Evolutionary conservation across 2,888 invertebrate genomes (phyloP).

Genomic region (Sesamia inferens): DNA sequence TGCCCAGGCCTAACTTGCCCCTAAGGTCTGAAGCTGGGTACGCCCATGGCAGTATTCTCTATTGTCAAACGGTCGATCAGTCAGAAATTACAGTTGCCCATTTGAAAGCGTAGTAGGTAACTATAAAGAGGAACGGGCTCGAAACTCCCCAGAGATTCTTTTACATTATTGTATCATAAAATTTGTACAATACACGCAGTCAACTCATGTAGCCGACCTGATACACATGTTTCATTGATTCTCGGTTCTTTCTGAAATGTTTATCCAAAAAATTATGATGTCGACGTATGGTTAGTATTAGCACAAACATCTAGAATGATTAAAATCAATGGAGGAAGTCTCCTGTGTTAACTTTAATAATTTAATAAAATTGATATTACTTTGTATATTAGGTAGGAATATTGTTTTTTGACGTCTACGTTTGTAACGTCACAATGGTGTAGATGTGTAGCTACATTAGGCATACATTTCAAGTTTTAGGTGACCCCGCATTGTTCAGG

Average conservation of each 20-base stretch:
- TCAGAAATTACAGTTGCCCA: background rate
- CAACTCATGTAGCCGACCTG: background rate
- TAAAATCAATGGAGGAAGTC: constrained; percentile 20
- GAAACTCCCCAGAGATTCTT: background rate
- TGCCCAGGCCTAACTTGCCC: too few species aligned
- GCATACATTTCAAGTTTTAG: too few species aligned
- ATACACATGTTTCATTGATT: constrained; percentile 16
- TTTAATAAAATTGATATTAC: constrained; percentile 7
- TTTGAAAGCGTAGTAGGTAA: background rate
- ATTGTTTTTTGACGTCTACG: too few species aligned
- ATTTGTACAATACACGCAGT: background rate
- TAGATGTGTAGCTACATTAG: too few species aligned
- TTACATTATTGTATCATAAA: background rate
- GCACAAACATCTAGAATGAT: constrained; percentile 9
- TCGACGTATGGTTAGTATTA: constrained; percentile 20
- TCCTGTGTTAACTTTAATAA: constrained; percentile 2
- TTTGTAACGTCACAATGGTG: background rate
- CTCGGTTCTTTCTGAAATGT: constrained; percentile 33
- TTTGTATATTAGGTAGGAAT: background rate
- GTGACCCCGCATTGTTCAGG: too few species aligned
- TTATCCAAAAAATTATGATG: constrained; percentile 33
- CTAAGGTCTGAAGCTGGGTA: too few species aligned
- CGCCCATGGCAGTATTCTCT: too few species aligned
- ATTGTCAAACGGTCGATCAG: background rate
- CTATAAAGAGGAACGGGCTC: background rate